phyloP scores from a whole-genome alignment of 2,888 invertebrate genomes.

The Lymantria monacha region DNA sequence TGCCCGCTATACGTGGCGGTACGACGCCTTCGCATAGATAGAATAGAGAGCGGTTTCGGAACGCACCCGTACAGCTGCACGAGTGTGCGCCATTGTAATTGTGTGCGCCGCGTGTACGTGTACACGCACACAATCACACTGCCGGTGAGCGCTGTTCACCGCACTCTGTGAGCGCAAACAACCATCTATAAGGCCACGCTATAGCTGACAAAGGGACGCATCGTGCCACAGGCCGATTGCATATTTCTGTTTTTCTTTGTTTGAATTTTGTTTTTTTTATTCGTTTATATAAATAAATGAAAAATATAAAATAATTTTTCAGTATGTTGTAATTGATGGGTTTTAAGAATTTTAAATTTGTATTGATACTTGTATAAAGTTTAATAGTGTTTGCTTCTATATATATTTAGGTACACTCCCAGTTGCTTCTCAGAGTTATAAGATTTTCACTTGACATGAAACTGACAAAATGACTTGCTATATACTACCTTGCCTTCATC shows the following conservation, averaged over 20 bases:
- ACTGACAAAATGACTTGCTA: too few relatives aligned
- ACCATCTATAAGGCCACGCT: constrained; percentile 83
- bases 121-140: constrained; percentile 64
- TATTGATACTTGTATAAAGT: too few relatives aligned
- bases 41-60: constrained; percentile 83
- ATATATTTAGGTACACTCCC: too few relatives aligned
- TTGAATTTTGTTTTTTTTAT: constrained; percentile 19
- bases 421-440: too few relatives aligned
- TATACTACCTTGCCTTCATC: too few relatives aligned
- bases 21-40: constrained; percentile 83
- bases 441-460: too few relatives aligned
- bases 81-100: constrained; percentile 45
- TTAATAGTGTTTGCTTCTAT: too few relatives aligned
- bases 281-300: not conserved
- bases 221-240: constrained; percentile 65
- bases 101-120: constrained; percentile 52
- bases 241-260: constrained; percentile 47
- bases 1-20: constrained; percentile 80
- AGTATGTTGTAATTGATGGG: too few relatives aligned
- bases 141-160: constrained; percentile 83
- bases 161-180: constrained; percentile 83
- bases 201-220: constrained; percentile 78
- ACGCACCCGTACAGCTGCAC: constrained; percentile 70
- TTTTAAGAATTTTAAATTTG: too few relatives aligned
- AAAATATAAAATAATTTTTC: too few relatives aligned